phyloP scores from a whole-genome alignment of 2,888 invertebrate genomes.

The Liopterus haemorrhoidalis region DNA sequence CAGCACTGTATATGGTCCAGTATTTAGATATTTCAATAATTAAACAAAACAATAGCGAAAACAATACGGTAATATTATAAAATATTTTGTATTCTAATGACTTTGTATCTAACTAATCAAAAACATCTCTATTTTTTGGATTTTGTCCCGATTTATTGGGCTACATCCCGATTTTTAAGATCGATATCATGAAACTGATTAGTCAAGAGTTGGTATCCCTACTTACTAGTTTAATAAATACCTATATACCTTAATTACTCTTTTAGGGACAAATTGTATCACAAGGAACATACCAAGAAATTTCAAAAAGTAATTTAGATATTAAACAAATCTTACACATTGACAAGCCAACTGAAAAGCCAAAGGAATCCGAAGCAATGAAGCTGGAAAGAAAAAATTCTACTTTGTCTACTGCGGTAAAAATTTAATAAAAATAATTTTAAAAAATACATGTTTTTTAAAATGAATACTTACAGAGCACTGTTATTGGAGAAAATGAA shows the following conservation, averaged over 20 bases:
- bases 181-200: conserved; percentile 1
- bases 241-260: too few species aligned
- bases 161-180: not conserved
- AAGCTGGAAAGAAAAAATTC: conserved; percentile 29
- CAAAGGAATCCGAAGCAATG: conserved; percentile 10
- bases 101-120: not conserved
- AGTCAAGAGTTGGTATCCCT: too few species aligned
- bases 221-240: too few species aligned
- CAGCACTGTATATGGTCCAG: too few species aligned
- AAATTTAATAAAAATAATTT: conserved; percentile 6
- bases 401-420: conserved; percentile 30
- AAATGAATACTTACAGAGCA: conserved; percentile 7
- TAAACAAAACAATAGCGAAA: too few species aligned
- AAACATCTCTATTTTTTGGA: not conserved
- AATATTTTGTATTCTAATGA: not conserved
- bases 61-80: too few species aligned
- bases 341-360: conserved; percentile 45
- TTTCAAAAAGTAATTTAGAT: conserved; percentile 53
- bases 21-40: too few species aligned
- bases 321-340: conserved; percentile 55
- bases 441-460: not conserved
- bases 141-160: not conserved
- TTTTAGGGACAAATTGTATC: conserved; percentile 52
- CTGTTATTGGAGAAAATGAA: conserved; percentile 28
- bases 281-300: conserved; percentile 55